Evolutionary conservation across 2,888 invertebrate genomes (phyloP).

Genomic region (Choristoneura rosaceana): DNA sequence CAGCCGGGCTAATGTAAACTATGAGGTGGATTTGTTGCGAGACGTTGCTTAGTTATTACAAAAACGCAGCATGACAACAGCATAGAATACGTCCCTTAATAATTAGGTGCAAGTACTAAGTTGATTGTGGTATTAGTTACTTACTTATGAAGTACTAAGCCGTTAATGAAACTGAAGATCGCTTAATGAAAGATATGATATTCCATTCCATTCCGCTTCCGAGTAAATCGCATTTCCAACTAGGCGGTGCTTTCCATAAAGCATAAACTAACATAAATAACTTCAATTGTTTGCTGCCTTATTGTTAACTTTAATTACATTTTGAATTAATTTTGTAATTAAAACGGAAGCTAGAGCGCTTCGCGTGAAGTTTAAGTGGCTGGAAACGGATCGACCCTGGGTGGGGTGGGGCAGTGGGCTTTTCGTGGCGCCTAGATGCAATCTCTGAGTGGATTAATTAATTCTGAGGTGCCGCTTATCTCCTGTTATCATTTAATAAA

Average conservation of each 20-base stretch:
- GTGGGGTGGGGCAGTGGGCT: constrained; percentile 62
- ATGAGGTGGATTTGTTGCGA: neutral
- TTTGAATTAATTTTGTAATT: constrained; percentile 87
- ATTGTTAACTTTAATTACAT: constrained; percentile 87
- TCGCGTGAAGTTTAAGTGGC: constrained; percentile 86
- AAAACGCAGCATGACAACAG: neutral
- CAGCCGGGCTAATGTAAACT: constrained; percentile 4
- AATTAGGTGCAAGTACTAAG: neutral
- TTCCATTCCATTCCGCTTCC: constrained; percentile 43
- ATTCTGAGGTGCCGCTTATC: constrained; percentile 85
- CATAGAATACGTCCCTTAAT: neutral
- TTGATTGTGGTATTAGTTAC: neutral
- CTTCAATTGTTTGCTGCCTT: constrained; percentile 86
- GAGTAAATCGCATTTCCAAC: constrained; percentile 69
- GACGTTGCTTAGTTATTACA: neutral
- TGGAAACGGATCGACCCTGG: constrained; percentile 83
- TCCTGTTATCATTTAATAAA: constrained; percentile 85
- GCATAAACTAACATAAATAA: constrained; percentile 86
- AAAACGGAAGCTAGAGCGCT: constrained; percentile 86
- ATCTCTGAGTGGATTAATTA: constrained; percentile 86
- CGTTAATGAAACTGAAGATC: constrained; percentile 2
- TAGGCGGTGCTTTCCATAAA: constrained; percentile 72
- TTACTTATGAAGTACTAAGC: neutral
- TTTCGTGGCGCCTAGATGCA: constrained; percentile 74
- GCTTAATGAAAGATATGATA: constrained; percentile 24